These are phyloP conservation scores for Branchinecta sandiegonensis DNA, from an alignment of 2,888 invertebrate species.

Conservation along the genomic window DNA sequence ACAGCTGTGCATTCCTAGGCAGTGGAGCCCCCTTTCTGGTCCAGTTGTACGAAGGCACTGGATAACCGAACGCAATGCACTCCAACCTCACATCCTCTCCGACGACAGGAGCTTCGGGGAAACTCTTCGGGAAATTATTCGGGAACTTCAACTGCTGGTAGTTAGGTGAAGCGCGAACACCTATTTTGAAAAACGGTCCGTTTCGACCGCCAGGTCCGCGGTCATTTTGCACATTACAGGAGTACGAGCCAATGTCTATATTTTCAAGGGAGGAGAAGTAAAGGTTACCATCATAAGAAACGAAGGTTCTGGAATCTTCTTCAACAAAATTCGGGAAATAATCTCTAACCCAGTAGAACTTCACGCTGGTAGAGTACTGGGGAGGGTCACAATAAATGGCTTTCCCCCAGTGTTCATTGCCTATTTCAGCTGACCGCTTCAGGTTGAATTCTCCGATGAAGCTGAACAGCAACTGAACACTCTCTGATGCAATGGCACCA, in stretches of 20 bases:
- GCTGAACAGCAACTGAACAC: conserved; percentile 73
- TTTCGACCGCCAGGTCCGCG: conserved; percentile 75
- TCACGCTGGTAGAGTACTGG: conserved; percentile 72
- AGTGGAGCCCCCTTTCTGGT: conserved; percentile 56
- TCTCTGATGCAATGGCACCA: conserved; percentile 76
- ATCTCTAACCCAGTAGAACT: conserved; percentile 80
- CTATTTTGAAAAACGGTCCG: conserved; percentile 71
- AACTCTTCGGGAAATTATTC: conserved; percentile 87
- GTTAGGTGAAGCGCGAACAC: conserved; percentile 62
- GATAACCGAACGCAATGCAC: conserved; percentile 91
- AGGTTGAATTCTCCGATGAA: conserved; percentile 76
- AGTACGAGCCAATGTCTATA: conserved; percentile 76
- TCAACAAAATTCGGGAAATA: conserved; percentile 83
- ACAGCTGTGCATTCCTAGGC: conserved; percentile 54
- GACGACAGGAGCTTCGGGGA: conserved; percentile 79
- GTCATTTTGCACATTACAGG: conserved; percentile 75
- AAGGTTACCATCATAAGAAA: conserved; percentile 80
- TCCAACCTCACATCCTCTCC: conserved; percentile 81
- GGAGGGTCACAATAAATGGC: conserved; percentile 84
- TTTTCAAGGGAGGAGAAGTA: conserved; percentile 87
- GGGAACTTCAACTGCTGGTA: conserved; percentile 82
- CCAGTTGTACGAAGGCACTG: conserved; percentile 86
- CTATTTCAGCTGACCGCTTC: conserved; percentile 64
- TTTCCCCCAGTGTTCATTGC: conserved; percentile 87
- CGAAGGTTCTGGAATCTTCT: conserved; percentile 80